Evolutionary conservation across 2,797 vertebrate species (phyloP).

Genomic region (Sebastes jordani): DNA sequence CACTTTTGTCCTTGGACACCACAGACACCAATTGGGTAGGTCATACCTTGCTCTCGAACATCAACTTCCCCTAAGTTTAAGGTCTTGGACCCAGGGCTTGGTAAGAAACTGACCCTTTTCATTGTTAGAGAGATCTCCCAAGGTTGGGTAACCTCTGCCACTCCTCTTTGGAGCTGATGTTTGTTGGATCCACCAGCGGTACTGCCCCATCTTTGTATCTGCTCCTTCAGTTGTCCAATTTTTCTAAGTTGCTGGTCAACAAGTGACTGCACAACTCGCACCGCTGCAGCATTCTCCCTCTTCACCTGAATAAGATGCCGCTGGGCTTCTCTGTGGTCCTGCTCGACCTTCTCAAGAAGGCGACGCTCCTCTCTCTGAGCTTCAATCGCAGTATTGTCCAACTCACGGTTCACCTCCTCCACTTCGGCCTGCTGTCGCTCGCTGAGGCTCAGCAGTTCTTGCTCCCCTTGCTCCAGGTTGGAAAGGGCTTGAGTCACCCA

Average conservation of each 20-base stretch:
- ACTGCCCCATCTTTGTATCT: slow-evolving; percentile 78
- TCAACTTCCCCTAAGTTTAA: slow-evolving; percentile 74
- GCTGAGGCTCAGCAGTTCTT: slow-evolving; percentile 72
- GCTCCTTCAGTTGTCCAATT: slow-evolving; percentile 75
- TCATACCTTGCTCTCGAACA: slow-evolving; percentile 75
- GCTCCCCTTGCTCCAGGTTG: slow-evolving; percentile 73
- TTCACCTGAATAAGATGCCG: slow-evolving; percentile 75
- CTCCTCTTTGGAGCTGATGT: slow-evolving; percentile 72
- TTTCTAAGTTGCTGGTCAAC: slow-evolving; percentile 78
- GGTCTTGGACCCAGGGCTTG: slow-evolving; percentile 45
- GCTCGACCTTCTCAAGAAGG: slow-evolving; percentile 76
- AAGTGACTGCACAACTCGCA: slow-evolving; percentile 73
- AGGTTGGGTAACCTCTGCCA: slow-evolving; percentile 77
- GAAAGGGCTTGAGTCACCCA: slow-evolving; percentile 80
- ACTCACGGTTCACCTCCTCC: slow-evolving; percentile 72
- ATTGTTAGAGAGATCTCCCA: slow-evolving; percentile 83
- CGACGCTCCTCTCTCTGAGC: slow-evolving; percentile 78
- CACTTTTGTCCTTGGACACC: slow-evolving; percentile 80
- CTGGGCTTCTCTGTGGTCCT: slow-evolving; percentile 74
- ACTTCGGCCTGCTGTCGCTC: slow-evolving; percentile 75
- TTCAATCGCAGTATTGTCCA: slow-evolving; percentile 72
- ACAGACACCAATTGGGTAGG: slow-evolving; percentile 79
- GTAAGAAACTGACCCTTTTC: slow-evolving; percentile 74
- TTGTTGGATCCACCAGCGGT: slow-evolving; percentile 68
- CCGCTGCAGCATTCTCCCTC: slow-evolving; percentile 77